Evolutionary conservation across 1,140 invertebrate genomes (phyloP), one percentile per base, ranked within the genome.

Genomic region (Rhynchophorus ferrugineus): DNA sequence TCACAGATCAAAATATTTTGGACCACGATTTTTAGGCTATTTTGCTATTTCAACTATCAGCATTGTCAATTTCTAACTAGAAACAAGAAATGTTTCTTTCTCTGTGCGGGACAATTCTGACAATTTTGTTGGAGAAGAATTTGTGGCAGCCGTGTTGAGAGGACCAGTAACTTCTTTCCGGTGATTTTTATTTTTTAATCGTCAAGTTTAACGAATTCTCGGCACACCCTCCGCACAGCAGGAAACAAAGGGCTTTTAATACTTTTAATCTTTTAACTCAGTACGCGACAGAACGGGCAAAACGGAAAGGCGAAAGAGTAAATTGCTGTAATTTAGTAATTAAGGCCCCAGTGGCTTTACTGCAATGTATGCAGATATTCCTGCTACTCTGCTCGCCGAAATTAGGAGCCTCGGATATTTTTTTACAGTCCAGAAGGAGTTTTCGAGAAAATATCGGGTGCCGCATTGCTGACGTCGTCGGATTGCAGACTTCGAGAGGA

Each of bases 311-410:
- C 41, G 37, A 36, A 51, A 44, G 49, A 33, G 41, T 35, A 51
- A 51, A 51, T 51, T 51, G 42, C 49, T 37, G 49, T 51, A 51
- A 51, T 51, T 51, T 51, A 51, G 49, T 51, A 51, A 51, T 51
- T 51, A 51, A 42, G 20, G 21, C 20, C 41, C 38, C 29, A 24
- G 29, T 37, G 39, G 39, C n/a, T 51, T 44, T 44, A 51, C 41
- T 51, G 49, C 49, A 44, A 51, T 38, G 42, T 51, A 51, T 51
- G 49, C 49, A 51, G 49, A 51, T 51, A 44, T 22, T 51, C 33
- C 18, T 36, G 11, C 41, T 49, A 39, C 36, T n/a, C n/a, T 22
- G 22, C 24, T 22, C 16, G 36, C 22, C n/a, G 38, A 49, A 49
- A 49, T 41, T 49, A 34, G 9, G 21, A 29, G 8, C 33, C 5